Evolutionary conservation across 1,140 invertebrate genomes (phyloP).

Genomic region (Calephelis nemesis): DNA sequence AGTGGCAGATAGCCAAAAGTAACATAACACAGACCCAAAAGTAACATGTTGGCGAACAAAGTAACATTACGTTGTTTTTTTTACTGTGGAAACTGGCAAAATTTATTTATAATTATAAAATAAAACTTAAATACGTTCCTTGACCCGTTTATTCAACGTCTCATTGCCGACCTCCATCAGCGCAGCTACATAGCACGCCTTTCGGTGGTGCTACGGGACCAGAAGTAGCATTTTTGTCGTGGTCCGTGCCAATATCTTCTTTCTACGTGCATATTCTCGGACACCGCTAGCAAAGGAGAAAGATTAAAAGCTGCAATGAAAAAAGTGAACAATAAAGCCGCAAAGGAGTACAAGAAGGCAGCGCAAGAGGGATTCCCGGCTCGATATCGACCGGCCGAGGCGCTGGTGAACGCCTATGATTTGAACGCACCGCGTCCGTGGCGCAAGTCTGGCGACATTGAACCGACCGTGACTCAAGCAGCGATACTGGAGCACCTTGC

Average conservation of each 20-base stretch:
- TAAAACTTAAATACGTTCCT: too few relatives aligned
- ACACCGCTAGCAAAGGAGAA: not conserved
- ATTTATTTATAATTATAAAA: too few relatives aligned
- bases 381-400: not conserved
- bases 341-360: not conserved
- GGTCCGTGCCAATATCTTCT: constrained; percentile 3
- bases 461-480: constrained; percentile 12
- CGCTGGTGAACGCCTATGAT: constrained; percentile 2
- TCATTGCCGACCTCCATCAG: too few relatives aligned
- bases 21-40: too few relatives aligned
- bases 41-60: too few relatives aligned
- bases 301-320: not conserved
- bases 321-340: constrained; percentile 1
- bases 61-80: too few relatives aligned
- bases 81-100: too few relatives aligned
- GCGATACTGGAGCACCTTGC: constrained; percentile 2
- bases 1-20: too few relatives aligned
- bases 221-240: not conserved
- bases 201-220: not conserved
- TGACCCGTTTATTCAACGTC: too few relatives aligned
- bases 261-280: not conserved
- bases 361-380: constrained; percentile 7
- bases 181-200: too few relatives aligned
- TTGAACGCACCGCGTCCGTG: not conserved
- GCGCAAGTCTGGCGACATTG: not conserved